Evolutionary conservation across 2,888 invertebrate species (phyloP).

Genomic region (Heteropelma amictum): DNA sequence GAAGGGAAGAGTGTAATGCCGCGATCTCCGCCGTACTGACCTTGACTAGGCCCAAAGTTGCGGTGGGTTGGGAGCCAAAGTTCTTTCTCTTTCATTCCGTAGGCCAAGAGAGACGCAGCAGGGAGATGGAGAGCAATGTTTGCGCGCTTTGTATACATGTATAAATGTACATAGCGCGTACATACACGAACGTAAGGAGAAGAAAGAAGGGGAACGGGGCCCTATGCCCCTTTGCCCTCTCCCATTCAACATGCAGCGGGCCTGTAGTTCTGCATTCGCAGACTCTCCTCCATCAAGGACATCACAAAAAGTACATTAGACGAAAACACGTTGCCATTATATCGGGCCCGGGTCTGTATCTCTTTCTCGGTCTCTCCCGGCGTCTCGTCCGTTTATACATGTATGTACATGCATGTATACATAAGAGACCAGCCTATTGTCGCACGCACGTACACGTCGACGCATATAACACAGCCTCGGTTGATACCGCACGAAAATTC

Average conservation of each 20-base stretch:
- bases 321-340: slow-evolving; percentile 78
- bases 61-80: slow-evolving; percentile 72
- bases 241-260: slow-evolving; percentile 56
- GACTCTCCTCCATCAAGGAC: slow-evolving; percentile 78
- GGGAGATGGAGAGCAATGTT: slow-evolving; percentile 35
- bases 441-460: too few relatives aligned
- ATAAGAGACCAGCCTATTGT: too few relatives aligned
- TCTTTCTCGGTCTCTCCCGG: slow-evolving; percentile 25
- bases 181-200: slow-evolving; percentile 23
- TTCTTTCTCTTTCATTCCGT: slow-evolving; percentile 51
- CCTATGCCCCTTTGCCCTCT: slow-evolving; percentile 59
- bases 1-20: slow-evolving; percentile 48
- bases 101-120: background rate
- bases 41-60: slow-evolving; percentile 77
- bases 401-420: background rate
- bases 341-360: slow-evolving; percentile 55
- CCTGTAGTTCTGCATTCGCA: slow-evolving; percentile 78
- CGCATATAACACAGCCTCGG: too few relatives aligned
- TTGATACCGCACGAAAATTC: too few relatives aligned
- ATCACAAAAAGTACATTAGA: slow-evolving; percentile 78
- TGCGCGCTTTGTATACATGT: slow-evolving; percentile 17
- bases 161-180: slow-evolving; percentile 1
- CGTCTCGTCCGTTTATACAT: slow-evolving; percentile 6
- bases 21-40: slow-evolving; percentile 70
- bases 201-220: slow-evolving; percentile 45